A percentile compares a stretch with the other conserved stretches of the same genome.
Evolutionary conservation across 2,113 vertebrate genomes (phyloP).

Genomic region (Archilochus colubris): DNA sequence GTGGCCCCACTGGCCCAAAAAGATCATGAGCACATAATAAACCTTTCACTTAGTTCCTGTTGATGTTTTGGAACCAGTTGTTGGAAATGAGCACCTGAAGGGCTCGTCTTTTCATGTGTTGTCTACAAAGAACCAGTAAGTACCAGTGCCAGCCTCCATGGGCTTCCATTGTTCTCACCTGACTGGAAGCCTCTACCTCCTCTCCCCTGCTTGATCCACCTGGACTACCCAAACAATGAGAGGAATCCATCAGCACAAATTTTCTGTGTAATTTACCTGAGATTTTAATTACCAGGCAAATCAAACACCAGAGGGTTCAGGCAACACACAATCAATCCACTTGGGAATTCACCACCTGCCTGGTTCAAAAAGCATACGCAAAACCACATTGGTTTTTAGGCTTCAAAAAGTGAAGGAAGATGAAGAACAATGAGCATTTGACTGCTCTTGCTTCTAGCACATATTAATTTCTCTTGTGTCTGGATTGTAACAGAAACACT

Average conservation of each 20-base stretch:
- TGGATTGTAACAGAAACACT: background rate
- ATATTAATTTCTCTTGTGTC: background rate
- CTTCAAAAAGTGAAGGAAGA: background rate
- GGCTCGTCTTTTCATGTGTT: background rate
- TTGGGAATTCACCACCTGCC: slow-evolving; percentile 16
- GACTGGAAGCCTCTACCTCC: background rate
- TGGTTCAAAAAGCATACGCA: background rate
- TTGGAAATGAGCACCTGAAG: background rate
- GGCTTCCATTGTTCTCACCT: background rate
- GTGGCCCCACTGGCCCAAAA: background rate
- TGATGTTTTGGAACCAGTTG: background rate
- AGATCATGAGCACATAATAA: background rate
- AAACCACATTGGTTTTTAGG: background rate
- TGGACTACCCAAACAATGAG: background rate
- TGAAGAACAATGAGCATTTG: background rate
- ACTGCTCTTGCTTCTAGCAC: background rate
- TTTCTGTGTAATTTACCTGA: background rate
- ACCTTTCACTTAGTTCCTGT: background rate
- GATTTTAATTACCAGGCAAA: background rate
- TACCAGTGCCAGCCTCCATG: background rate
- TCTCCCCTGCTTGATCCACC: background rate
- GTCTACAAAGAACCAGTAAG: background rate
- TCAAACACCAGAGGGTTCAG: background rate
- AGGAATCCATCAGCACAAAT: background rate
- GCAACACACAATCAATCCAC: background rate